phyloP scores from a whole-genome alignment of 2,888 invertebrate genomes.

The Ennomos erosarius region DNA sequence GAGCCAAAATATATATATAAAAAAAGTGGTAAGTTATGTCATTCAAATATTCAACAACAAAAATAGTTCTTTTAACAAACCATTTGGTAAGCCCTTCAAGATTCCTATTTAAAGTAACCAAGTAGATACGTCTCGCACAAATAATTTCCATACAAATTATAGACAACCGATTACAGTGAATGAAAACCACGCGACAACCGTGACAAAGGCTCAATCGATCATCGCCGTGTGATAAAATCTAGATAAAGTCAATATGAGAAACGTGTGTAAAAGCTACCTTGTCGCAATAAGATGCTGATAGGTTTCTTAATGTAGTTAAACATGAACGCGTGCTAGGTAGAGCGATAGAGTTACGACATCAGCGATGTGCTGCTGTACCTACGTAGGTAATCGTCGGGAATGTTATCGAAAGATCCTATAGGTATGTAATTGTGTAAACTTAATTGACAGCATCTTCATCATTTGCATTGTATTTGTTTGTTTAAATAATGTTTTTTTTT shows the following conservation, averaged over 20 bases:
- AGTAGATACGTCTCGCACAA: no score
- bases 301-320: background rate
- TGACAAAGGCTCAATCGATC: constrained; percentile 29
- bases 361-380: constrained; percentile 1
- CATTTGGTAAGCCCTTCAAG: no score
- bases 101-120: no score
- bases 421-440: constrained; percentile 7
- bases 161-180: constrained; percentile 22
- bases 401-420: constrained; percentile 10
- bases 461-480: no score
- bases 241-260: constrained; percentile 16
- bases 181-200: constrained; percentile 20
- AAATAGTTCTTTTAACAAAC: no score
- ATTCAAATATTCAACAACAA: no score
- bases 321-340: background rate
- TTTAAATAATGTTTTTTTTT: no score
- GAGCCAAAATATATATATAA: no score
- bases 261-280: constrained; percentile 6
- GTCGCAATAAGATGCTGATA: background rate
- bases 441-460: constrained; percentile 2
- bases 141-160: constrained; percentile 11
- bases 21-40: no score
- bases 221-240: constrained; percentile 18
- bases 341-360: constrained; percentile 5
- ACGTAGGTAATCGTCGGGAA: constrained; percentile 3